Evolutionary conservation across 2,797 vertebrate genomes (phyloP).

Genomic region (Natrix natrix): DNA sequence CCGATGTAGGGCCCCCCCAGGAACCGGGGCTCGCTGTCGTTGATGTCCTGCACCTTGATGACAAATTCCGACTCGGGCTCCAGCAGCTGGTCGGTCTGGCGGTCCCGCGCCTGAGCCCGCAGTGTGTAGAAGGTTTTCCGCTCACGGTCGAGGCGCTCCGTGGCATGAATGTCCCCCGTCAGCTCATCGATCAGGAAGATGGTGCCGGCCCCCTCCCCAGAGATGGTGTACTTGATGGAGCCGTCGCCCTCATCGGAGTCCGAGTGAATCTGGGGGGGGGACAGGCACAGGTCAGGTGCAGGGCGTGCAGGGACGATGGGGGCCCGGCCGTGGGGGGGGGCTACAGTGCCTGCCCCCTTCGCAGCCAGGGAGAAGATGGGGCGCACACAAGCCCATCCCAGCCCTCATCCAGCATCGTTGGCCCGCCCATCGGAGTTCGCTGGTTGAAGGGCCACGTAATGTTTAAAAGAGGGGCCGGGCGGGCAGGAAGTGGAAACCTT

Average conservation of each 20-base stretch:
- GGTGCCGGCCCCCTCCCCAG: conserved; percentile 91
- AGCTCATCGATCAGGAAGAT: conserved; percentile 97
- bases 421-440: not conserved
- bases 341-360: not conserved
- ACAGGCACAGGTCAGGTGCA: not conserved
- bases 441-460: not conserved
- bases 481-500: not conserved
- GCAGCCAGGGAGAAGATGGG: not conserved
- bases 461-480: not conserved
- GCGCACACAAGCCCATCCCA: not conserved
- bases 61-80: conserved; percentile 97
- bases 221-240: conserved; percentile 98
- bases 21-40: conserved; percentile 97
- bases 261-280: conserved; percentile 87
- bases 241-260: conserved; percentile 95
- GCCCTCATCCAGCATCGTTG: not conserved
- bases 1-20: conserved; percentile 94
- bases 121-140: conserved; percentile 96
- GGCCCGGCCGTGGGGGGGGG: not conserved
- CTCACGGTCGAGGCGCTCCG: conserved; percentile 90
- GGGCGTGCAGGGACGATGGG: not conserved
- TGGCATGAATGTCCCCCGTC: conserved; percentile 96
- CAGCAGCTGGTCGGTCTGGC: conserved; percentile 82
- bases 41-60: conserved; percentile 99
- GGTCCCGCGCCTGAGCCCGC: conserved; percentile 87